A percentile compares a stretch with the other conserved stretches of the same genome.
These are phyloP conservation scores for Apogon hyalosoma DNA, from an alignment of 2,797 vertebrate species.

Conservation along the genomic window DNA sequence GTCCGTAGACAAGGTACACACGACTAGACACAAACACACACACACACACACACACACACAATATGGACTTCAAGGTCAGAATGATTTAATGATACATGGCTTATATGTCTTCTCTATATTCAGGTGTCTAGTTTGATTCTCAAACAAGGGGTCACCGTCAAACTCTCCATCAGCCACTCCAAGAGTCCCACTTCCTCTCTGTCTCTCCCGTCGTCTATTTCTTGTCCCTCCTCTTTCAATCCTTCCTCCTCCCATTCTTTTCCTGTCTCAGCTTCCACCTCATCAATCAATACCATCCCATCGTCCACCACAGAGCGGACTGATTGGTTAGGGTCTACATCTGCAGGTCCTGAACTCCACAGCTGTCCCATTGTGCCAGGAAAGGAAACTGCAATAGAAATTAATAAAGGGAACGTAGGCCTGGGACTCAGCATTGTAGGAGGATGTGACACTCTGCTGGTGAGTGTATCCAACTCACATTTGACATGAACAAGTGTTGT, in stretches of 20 bases:
- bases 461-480: slow-evolving; percentile 68
- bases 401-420: slow-evolving; percentile 90
- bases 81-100: slow-evolving; percentile 66
- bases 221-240: slow-evolving; percentile 24
- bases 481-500: slow-evolving; percentile 7
- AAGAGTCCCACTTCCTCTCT: slow-evolving; percentile 36
- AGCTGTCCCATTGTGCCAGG: slow-evolving; percentile 90
- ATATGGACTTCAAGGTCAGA: slow-evolving; percentile 49
- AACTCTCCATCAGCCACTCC: slow-evolving; percentile 79
- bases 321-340: slow-evolving; percentile 82
- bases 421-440: slow-evolving; percentile 96
- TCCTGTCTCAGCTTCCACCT: slow-evolving; percentile 24
- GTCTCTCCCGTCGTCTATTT: slow-evolving; percentile 32
- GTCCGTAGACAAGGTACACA: slow-evolving; percentile 88
- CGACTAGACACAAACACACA: background rate
- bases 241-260: slow-evolving; percentile 37
- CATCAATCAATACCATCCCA: slow-evolving; percentile 32
- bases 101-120: slow-evolving; percentile 49
- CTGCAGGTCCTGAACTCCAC: slow-evolving; percentile 83
- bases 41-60: slow-evolving; percentile 27
- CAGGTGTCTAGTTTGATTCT: slow-evolving; percentile 90
- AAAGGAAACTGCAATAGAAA: slow-evolving; percentile 90
- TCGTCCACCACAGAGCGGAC: slow-evolving; percentile 59
- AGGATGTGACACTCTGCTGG: slow-evolving; percentile 93
- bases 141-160: slow-evolving; percentile 83